Base-by-base conservation (phyloP, 1,140 invertebrate species). In the Aplysia californica region DNA sequence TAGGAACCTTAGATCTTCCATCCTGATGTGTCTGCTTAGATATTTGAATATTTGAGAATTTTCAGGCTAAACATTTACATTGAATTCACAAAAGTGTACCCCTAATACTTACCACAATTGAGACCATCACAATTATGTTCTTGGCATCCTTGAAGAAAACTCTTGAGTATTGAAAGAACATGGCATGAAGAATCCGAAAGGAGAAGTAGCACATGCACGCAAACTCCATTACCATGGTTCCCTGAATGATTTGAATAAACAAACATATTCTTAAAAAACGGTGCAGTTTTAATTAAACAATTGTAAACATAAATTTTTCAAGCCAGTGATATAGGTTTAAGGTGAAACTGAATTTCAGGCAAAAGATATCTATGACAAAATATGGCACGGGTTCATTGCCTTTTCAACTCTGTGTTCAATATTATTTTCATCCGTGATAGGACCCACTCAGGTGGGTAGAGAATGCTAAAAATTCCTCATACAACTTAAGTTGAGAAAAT, bases 71-170 rank as follows among this genome's bases (percentile, higher is more conserved):
- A 41, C 38, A 69, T 69, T 23, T 4, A 21, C 5, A 56, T 56
- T 71, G 23, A 23, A 36, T 56, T 69, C 2, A 29, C n/a, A 18
- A 55, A 21, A 71, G 2, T 29, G 4, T 23, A 73, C 20, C 10
- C 20, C 23, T 36, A n/a, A 58, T 59, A 80, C 88, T 84, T 81
- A 90, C 90, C 59, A 84, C 71, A 39, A 91, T 88, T 33, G 85
- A 81, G 10, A 79, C 80, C 35, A 91, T 69, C 31, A 91, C 85
- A 58, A 91, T 81, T n/a, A 90, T 83, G 78, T 91, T 89, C 79
- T 91, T 91, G 35, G 86, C 88, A 80, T 91, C 91, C 71, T 84
- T 83, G 84, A 88, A 90, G 80, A 91, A 91, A 21, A 83, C 83
- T 29, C 77, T 83, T 20, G 74, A 50, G 26, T 85, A 81, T 31